Evolutionary conservation across 2,888 invertebrate genomes (phyloP).

Genomic region (Archips crataeganus): DNA sequence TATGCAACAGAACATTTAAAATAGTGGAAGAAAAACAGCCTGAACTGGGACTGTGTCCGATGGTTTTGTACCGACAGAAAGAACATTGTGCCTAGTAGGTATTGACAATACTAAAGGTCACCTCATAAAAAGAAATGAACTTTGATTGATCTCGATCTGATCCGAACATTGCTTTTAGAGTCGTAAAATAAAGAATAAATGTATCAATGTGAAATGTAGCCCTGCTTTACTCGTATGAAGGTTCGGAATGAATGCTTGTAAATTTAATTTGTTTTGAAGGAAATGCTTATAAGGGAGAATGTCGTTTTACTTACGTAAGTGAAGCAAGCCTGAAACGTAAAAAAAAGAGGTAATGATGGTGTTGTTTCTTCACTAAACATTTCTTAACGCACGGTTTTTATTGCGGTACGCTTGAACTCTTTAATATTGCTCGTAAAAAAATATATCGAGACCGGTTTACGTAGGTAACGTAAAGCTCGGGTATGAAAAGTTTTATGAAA

Average conservation of each 20-base stretch:
- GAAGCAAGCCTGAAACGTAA: conserved; percentile 17
- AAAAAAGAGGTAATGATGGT: conserved; percentile 18
- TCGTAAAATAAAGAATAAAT: not conserved
- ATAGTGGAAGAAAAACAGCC: not conserved
- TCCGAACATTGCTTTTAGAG: not conserved
- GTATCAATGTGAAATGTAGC: not conserved
- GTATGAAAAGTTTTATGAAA: conserved; percentile 17
- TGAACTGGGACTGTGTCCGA: not conserved
- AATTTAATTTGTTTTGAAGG: not conserved
- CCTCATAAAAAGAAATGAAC: conserved; percentile 5
- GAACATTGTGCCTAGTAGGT: not conserved
- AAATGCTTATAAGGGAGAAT: not conserved
- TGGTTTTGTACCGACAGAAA: not conserved
- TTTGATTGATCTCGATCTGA: not conserved
- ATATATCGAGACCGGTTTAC: conserved; percentile 25
- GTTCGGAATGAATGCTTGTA: not conserved
- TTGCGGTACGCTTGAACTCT: conserved; percentile 30
- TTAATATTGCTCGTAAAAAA: conserved; percentile 38
- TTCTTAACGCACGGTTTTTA: conserved; percentile 27
- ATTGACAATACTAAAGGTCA: conserved; percentile 12
- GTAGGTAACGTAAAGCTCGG: conserved; percentile 10
- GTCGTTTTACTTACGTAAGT: conserved; percentile 3
- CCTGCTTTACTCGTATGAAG: not conserved
- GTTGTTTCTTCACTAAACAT: conserved; percentile 30
- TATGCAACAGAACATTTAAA: no score